A percentile compares a stretch with the other conserved stretches of the same genome.
phyloP scores from a whole-genome alignment of 2,113 vertebrate genomes.

The Catharus bicknelli region DNA sequence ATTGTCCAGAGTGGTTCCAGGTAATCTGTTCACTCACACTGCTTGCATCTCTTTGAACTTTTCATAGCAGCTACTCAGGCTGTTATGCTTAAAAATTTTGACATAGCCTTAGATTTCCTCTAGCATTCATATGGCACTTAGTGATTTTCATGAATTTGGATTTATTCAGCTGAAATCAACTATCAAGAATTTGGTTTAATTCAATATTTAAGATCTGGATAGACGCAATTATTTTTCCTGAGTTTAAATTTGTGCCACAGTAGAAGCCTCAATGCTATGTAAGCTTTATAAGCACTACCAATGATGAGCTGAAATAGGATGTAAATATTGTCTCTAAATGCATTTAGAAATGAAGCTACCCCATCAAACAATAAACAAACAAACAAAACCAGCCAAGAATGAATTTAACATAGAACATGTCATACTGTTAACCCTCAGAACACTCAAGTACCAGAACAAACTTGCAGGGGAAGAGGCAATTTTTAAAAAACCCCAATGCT shows the following conservation, averaged over 20 bases:
- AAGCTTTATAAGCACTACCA: neutral
- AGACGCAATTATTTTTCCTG: neutral
- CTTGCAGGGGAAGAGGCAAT: neutral
- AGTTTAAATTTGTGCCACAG: neutral
- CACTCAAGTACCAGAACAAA: neutral
- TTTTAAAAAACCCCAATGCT: fast-evolving
- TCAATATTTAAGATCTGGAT: neutral
- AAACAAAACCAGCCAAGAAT: neutral
- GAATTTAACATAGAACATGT: neutral
- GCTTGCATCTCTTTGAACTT: neutral
- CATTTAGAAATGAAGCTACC: neutral
- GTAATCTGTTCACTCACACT: neutral
- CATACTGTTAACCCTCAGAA: neutral
- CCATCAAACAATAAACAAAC: neutral
- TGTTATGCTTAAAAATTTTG: neutral
- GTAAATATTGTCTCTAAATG: neutral
- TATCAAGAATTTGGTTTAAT: neutral
- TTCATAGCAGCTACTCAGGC: neutral
- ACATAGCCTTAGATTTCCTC: neutral
- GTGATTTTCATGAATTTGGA: neutral
- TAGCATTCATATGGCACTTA: neutral
- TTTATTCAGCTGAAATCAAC: neutral
- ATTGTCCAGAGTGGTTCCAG: neutral
- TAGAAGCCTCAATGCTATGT: neutral
- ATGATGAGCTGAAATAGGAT: neutral